Evolutionary conservation across 2,888 invertebrate species (phyloP), one percentile per base, ranked within the genome.

Genomic region (Proisotoma minuta): DNA sequence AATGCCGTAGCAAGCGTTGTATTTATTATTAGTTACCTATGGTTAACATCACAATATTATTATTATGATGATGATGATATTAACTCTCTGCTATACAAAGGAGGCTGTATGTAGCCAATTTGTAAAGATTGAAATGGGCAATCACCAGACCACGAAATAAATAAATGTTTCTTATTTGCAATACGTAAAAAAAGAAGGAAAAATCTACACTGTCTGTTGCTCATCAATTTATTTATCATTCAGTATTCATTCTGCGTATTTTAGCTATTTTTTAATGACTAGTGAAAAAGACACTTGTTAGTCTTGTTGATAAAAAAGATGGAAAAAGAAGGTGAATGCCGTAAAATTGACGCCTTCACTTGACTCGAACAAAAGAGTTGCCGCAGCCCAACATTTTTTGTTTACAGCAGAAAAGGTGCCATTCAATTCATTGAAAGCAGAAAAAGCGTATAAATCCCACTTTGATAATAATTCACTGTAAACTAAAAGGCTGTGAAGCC

Each of bases 81-180:
- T n/a, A 51, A 26, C 18, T n/a, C 24, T 23, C 34, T 24, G 43
- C 49, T 53, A 59, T 62, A 52, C 57, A 50, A 64, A 64, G 57
- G 54, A 49, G 62, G 57, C 65, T 59, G 51, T 50, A 8, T 8
- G 43, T 12, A 43, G 73, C 70, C 66, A 70, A 43, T 73, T 71
- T 73, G 71, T 73, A 71, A 69, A 66, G 67, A 71, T 59, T 69
- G 57, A 68, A 69, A 67, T 69, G 72, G 73, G 73, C 73, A 73
- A 73, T 73, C 73, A 73, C 70, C 69, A 66, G 66, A 52, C n/a
- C n/a, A 70, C 64, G 62, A 67, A 72, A 70, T 69, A 70, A 72
- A 73, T 57, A 69, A 56, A 56, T 56, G 69, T 72, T 72, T 73
- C 69, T 71, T 70, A 64, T 73, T 73, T 73, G 67, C 73, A 72